Base-by-base conservation (phyloP, 2,113 vertebrate species). In the Notiomystis cincta region DNA sequence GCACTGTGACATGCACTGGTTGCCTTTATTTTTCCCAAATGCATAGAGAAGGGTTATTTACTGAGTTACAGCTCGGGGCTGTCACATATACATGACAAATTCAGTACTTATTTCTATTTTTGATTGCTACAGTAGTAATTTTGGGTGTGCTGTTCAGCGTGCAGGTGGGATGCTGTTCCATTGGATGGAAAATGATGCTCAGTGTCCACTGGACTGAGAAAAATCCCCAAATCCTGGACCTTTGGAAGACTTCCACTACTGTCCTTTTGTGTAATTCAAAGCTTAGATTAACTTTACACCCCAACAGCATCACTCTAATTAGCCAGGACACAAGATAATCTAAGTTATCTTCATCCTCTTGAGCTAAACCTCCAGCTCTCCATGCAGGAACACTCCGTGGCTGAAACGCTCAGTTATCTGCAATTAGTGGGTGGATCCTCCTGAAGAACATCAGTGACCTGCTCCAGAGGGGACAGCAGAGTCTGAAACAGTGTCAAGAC, bases 351-450 rank as follows among this genome's bases (percentile, higher is more conserved):
- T 30, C 13, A 45, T 11, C 23, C n/a, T 8, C 57, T 11, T 20
- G 24, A 57, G 60, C 33, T 70, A 94, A 61, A 58, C 47, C 38
- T 77, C 28, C 58, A 45, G 42, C 42, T n/a, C 23, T 17, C 31
- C 6, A 7, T 0, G 4, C 3, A 5, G 40, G 33, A 76, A 30
- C 35, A 4, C 27, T 13, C 4, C 0, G 0, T 3, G 45, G 33
- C 54, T 62, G 58, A 73, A 53, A 66, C 0, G 0, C 8, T 20
- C 61, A 6, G 11, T 9, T 50, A 48, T 2, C 60, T 11, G 47
- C 44, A 62, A n/a, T 19, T 38, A 45, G 11, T 0, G 0, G 12
- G n/a, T 4, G 25, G 35, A 1, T 69, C n/a, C 75, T 64, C 40
- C 48, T 37, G 57, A 7, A 45, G 51, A 79, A 31, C 18, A 24